These are phyloP conservation scores for Drosophila mauritiana DNA, from an alignment of 1,140 invertebrate genomes.

Conservation along the genomic window DNA sequence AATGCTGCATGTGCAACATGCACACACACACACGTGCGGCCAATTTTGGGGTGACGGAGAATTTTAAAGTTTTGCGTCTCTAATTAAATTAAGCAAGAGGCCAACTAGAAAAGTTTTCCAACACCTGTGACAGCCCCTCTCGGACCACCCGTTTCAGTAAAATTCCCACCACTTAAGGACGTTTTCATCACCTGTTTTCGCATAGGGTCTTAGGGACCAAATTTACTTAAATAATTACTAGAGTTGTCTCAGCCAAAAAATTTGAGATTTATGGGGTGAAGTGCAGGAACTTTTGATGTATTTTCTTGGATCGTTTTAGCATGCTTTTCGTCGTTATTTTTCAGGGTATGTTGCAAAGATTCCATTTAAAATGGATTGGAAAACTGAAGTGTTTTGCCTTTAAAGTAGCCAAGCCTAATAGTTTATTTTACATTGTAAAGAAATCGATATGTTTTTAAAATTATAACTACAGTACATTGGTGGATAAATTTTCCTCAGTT, in stretches of 20 bases:
- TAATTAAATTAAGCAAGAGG: slow-evolving; percentile 68
- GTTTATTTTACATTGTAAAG: neutral
- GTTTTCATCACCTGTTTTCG: slow-evolving; percentile 58
- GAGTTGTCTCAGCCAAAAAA: slow-evolving; percentile 58
- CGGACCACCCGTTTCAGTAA: neutral
- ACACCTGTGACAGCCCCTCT: slow-evolving; percentile 46
- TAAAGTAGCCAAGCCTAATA: neutral
- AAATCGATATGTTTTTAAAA: too few species aligned
- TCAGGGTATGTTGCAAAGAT: neutral
- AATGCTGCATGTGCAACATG: slow-evolving; percentile 6
- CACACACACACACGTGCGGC: slow-evolving; percentile 14
- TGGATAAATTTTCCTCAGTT: too few species aligned
- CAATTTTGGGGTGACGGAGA: slow-evolving; percentile 32
- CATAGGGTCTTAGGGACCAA: neutral
- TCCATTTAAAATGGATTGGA: neutral
- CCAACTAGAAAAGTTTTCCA: slow-evolving; percentile 48
- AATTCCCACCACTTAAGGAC: slow-evolving; percentile 18
- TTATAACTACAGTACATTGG: too few species aligned
- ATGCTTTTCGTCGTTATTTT: neutral
- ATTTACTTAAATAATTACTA: slow-evolving; percentile 73
- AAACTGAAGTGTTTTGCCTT: too few species aligned
- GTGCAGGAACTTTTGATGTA: slow-evolving; percentile 30
- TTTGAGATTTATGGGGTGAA: slow-evolving; percentile 65
- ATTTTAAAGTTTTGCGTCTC: slow-evolving; percentile 60
- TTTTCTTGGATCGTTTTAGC: neutral